Evolutionary conservation across 2,888 invertebrate genomes (phyloP).

Genomic region (Xestia c-nigrum): DNA sequence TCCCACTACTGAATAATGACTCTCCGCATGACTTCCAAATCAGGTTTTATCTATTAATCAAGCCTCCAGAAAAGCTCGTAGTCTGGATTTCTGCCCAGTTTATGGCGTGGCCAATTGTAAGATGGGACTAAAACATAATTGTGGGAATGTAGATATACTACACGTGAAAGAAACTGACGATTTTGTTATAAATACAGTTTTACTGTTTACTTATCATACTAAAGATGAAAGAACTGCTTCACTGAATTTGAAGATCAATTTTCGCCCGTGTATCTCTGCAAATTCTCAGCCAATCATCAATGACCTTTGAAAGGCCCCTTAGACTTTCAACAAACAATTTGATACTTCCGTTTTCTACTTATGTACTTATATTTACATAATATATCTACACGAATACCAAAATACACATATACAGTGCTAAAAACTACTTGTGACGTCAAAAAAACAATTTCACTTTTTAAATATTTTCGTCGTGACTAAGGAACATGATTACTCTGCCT

Average conservation of each 20-base stretch:
- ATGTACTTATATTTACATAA: constrained; percentile 47
- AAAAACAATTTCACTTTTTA: constrained; percentile 67
- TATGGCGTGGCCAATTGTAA: too few species aligned
- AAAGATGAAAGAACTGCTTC: neutral
- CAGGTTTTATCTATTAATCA: too few species aligned
- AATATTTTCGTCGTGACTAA: constrained; percentile 60
- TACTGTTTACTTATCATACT: neutral
- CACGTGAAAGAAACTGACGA: too few species aligned
- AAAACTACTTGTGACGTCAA: constrained; percentile 46
- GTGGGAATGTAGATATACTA: too few species aligned
- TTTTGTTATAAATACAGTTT: neutral
- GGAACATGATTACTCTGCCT: constrained; percentile 44
- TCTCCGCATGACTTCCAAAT: neutral
- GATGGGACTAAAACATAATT: too few species aligned
- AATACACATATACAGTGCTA: constrained; percentile 26
- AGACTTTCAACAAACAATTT: constrained; percentile 47
- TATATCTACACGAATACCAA: constrained; percentile 19
- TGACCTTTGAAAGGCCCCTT: constrained; percentile 20
- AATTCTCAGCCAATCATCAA: constrained; percentile 4
- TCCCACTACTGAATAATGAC: neutral
- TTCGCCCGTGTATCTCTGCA: neutral
- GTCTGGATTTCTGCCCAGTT: too few species aligned
- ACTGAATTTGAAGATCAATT: neutral
- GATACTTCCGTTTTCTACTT: constrained; percentile 32
- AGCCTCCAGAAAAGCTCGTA: too few species aligned